Evolutionary conservation across 2,797 vertebrate genomes (phyloP).

Genomic region (Gadopsis bispinosus): DNA sequence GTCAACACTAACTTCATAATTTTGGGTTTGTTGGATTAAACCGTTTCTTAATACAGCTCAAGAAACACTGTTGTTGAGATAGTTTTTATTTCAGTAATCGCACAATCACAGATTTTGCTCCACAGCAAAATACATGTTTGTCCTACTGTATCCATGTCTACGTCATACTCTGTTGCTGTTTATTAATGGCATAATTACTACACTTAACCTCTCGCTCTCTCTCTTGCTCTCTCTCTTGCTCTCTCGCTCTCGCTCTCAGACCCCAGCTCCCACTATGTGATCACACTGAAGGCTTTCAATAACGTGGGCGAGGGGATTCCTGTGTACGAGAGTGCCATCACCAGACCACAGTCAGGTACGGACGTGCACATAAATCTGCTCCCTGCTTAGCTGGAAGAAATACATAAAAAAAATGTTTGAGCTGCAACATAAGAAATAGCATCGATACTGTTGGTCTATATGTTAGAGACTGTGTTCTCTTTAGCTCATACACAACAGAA

Average conservation of each 20-base stretch:
- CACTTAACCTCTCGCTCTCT: slow-evolving; percentile 12
- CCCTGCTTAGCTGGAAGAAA: too few relatives aligned
- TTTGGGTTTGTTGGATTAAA: not conserved
- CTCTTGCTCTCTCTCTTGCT: not conserved
- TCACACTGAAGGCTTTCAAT: slow-evolving; percentile 97
- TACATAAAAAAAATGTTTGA: not conserved
- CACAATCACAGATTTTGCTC: not conserved
- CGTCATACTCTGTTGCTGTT: not conserved
- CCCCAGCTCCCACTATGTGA: slow-evolving; percentile 97
- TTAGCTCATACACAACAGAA: slow-evolving; percentile 1
- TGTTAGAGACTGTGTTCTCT: not conserved
- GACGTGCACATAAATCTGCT: not conserved
- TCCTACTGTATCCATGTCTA: not conserved
- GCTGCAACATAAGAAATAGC: not conserved
- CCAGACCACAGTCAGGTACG: slow-evolving; percentile 92
- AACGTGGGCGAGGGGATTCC: slow-evolving; percentile 97
- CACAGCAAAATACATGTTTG: not conserved
- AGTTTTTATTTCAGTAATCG: not conserved
- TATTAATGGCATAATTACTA: slow-evolving; percentile 15
- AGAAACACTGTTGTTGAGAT: not conserved
- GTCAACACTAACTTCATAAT: not conserved
- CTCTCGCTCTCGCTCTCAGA: slow-evolving; percentile 79
- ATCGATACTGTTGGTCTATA: not conserved
- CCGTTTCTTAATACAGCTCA: not conserved
- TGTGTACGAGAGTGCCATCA: slow-evolving; percentile 96